Conservation (phyloP, 2,888 invertebrate genomes). For the Synergus japonicus region DNA sequence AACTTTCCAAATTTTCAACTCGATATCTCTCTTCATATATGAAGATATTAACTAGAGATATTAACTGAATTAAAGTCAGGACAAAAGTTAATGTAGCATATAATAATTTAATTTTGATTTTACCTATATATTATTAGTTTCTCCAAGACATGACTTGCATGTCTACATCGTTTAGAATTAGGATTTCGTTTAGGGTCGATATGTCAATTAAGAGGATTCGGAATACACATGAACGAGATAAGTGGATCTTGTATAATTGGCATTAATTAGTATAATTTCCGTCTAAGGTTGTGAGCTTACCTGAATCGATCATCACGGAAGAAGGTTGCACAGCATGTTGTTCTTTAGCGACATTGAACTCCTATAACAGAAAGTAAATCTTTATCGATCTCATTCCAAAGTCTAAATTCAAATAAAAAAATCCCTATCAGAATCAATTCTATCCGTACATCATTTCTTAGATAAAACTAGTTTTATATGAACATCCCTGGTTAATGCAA, state of each 20-base stretch:
- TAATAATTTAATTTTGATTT: background rate
- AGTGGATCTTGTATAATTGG: background rate
- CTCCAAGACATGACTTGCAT: background rate
- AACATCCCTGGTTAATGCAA: background rate
- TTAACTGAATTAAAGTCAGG: too few species aligned
- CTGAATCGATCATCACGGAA: constrained; percentile 71
- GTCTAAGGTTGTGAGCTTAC: constrained; percentile 49
- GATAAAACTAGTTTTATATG: background rate
- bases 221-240: background rate
- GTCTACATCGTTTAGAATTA: background rate
- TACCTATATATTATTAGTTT: background rate
- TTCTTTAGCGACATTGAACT: constrained; percentile 83
- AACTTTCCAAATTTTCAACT: too few species aligned
- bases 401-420: too few species aligned
- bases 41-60: too few species aligned
- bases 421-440: too few species aligned
- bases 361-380: constrained; percentile 77
- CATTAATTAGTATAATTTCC: background rate
- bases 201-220: background rate
- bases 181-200: background rate
- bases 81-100: background rate
- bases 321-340: constrained; percentile 82
- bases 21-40: too few species aligned
- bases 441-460: background rate
- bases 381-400: too few species aligned